Percentiles rank a stretch among this genome's conserved stretches.
phyloP scores from a whole-genome alignment of 2,797 vertebrate species.

The Ceryle rudis region DNA sequence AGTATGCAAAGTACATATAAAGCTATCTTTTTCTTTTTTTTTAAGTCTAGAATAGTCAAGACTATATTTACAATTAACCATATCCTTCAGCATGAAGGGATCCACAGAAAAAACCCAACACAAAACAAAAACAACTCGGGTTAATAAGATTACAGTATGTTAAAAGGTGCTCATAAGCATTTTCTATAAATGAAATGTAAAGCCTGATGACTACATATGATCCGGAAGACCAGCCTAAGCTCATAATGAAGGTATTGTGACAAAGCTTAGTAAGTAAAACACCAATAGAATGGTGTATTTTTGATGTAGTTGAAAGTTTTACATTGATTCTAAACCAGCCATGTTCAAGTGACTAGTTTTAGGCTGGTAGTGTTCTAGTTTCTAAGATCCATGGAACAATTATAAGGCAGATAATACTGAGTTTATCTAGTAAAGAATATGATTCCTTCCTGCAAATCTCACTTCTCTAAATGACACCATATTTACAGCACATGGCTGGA shows the following conservation, averaged over 20 bases:
- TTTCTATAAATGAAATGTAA: constrained; percentile 82
- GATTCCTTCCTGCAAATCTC: background rate
- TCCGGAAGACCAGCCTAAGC: constrained; percentile 68
- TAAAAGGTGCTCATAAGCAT: constrained; percentile 78
- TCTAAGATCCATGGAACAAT: background rate
- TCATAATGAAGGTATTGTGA: constrained; percentile 40
- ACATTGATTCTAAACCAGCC: background rate
- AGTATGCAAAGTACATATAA: background rate
- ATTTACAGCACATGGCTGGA: background rate
- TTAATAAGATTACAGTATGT: constrained; percentile 78
- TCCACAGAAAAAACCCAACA: background rate
- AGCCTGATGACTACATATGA: constrained; percentile 77
- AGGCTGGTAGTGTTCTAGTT: background rate
- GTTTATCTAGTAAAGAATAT: background rate
- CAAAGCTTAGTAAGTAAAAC: constrained; percentile 8
- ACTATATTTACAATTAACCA: background rate
- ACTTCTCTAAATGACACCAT: background rate
- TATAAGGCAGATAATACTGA: background rate
- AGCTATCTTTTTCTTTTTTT: background rate
- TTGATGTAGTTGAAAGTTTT: background rate
- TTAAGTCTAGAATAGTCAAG: background rate
- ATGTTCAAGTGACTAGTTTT: background rate
- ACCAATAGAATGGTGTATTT: background rate
- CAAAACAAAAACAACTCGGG: constrained; percentile 47
- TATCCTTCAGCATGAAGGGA: background rate